These are phyloP conservation scores for Forbesichthys agassizii DNA, from an alignment of 2,113 vertebrate genomes.

Conservation along the genomic window DNA sequence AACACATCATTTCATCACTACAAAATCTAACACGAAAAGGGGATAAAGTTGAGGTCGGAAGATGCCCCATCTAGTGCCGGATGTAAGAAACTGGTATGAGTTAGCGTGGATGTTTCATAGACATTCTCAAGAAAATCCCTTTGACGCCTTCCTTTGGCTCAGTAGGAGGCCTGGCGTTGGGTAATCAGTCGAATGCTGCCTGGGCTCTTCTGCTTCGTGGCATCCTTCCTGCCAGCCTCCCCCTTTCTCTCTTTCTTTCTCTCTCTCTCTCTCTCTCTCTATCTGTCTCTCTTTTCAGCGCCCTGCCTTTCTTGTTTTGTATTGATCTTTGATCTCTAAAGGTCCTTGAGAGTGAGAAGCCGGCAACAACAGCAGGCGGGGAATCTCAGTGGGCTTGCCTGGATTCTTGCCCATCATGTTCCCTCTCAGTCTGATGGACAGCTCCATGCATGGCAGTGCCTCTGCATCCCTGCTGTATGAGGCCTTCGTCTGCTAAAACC, in stretches of 20 bases:
- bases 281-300: slow-evolving; percentile 54
- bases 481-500: slow-evolving; percentile 66
- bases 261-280: slow-evolving; percentile 48
- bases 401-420: slow-evolving; percentile 74
- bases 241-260: slow-evolving; percentile 19
- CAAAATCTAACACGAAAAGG: slow-evolving; percentile 59
- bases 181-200: slow-evolving; percentile 73
- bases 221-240: slow-evolving; percentile 62
- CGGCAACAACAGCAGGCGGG: slow-evolving; percentile 73
- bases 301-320: slow-evolving; percentile 71
- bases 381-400: slow-evolving; percentile 72
- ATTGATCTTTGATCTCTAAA: slow-evolving; percentile 80
- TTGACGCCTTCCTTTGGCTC: slow-evolving; percentile 67
- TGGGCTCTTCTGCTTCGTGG: slow-evolving; percentile 70
- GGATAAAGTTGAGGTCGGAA: slow-evolving; percentile 58
- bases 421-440: slow-evolving; percentile 76
- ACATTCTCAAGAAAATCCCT: slow-evolving; percentile 69
- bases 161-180: slow-evolving; percentile 64
- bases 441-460: slow-evolving; percentile 66
- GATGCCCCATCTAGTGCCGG: slow-evolving; percentile 61
- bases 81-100: slow-evolving; percentile 52
- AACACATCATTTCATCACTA: slow-evolving; percentile 62
- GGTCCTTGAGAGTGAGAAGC: slow-evolving; percentile 78
- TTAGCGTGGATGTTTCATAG: slow-evolving; percentile 62
- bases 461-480: slow-evolving; percentile 57